A percentile compares a stretch with the other conserved stretches of the same genome.
phyloP scores from a whole-genome alignment of 2,888 invertebrate genomes.

The Himalopsyche kuldschensis region DNA sequence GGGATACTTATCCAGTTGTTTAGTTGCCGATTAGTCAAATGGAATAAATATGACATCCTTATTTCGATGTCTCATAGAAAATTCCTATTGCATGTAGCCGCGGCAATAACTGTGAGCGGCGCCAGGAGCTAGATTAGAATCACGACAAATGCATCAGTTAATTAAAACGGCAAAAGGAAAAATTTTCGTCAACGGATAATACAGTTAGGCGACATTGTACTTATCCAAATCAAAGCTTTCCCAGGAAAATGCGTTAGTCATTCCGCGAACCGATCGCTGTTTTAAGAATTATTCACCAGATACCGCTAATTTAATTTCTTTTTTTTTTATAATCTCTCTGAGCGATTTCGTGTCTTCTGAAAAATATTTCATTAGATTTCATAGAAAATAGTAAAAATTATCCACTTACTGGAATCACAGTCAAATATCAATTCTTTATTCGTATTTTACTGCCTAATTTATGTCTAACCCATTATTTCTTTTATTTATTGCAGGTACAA shows the following conservation, averaged over 20 bases:
- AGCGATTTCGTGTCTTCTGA: background rate
- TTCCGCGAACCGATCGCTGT: background rate
- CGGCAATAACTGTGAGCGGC: background rate
- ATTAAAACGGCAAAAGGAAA: constrained; percentile 9
- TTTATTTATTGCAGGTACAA: constrained; percentile 50
- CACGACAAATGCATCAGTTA: constrained; percentile 38
- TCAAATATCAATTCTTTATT: background rate
- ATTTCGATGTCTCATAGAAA: constrained; percentile 2
- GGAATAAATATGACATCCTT: background rate
- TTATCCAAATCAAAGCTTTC: constrained; percentile 8
- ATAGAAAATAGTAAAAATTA: background rate
- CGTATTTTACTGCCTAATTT: background rate
- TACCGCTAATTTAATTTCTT: background rate
- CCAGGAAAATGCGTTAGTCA: constrained; percentile 23
- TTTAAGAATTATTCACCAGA: background rate
- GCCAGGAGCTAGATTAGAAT: constrained; percentile 37
- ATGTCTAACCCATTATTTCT: background rate
- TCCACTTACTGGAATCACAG: background rate
- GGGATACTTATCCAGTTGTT: background rate
- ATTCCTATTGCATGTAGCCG: constrained; percentile 4
- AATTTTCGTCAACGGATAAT: background rate
- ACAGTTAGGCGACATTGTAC: background rate
- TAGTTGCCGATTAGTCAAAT: background rate
- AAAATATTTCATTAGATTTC: background rate
- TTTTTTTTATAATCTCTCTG: background rate